A percentile compares a stretch with the other conserved stretches of the same genome.
These are phyloP conservation scores for Epinotia nisella DNA, from an alignment of 2,888 invertebrate genomes.

Conservation along the genomic window DNA sequence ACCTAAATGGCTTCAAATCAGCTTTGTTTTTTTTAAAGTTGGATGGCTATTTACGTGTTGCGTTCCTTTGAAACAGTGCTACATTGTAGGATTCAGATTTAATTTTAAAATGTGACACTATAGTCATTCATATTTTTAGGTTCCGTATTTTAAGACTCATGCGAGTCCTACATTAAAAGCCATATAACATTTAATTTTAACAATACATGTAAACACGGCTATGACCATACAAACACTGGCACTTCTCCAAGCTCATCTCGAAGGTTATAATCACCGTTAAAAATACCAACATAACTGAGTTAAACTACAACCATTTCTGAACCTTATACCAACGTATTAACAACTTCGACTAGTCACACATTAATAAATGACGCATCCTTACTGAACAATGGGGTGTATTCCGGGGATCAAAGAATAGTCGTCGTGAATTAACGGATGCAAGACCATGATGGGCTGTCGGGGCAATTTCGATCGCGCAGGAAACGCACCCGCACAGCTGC, in stretches of 20 bases:
- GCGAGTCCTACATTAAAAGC: neutral
- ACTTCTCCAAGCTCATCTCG: slow-evolving; percentile 2
- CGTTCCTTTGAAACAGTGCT: neutral
- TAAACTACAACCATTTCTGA: neutral
- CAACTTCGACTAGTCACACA: neutral
- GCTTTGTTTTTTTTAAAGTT: neutral
- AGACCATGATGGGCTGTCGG: slow-evolving; percentile 31
- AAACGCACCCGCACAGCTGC: slow-evolving; percentile 33
- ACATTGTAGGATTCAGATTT: no score
- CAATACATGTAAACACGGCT: neutral
- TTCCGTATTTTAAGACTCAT: neutral
- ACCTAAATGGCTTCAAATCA: no score
- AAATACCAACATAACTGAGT: neutral
- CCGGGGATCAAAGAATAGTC: slow-evolving; percentile 52
- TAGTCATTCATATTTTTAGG: neutral
- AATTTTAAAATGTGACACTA: no score
- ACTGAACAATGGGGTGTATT: slow-evolving; percentile 46
- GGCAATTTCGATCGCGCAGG: slow-evolving; percentile 25
- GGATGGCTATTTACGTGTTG: neutral
- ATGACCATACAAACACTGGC: slow-evolving; percentile 13
- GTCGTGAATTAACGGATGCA: slow-evolving; percentile 18
- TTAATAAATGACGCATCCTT: slow-evolving; percentile 1
- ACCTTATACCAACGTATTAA: neutral
- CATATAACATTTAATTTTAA: neutral
- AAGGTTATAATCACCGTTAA: slow-evolving; percentile 1